These are phyloP conservation scores for Corythaixoides concolor DNA, from an alignment of 2,113 vertebrate species.

Conservation along the genomic window DNA sequence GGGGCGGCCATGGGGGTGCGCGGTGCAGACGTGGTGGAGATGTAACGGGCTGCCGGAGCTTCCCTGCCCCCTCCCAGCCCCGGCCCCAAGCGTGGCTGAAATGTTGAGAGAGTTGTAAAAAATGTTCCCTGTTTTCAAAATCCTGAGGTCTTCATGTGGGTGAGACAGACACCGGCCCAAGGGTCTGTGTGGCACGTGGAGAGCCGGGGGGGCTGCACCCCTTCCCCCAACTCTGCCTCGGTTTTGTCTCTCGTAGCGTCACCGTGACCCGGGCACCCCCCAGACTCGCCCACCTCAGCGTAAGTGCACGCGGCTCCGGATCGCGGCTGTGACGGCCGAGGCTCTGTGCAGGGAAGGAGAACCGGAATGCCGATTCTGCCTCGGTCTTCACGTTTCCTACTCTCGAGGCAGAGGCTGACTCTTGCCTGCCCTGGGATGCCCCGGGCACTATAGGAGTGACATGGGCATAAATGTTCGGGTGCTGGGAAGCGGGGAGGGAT, in stretches of 20 bases:
- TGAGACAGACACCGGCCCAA: neutral
- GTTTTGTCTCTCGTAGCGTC: constrained; percentile 45
- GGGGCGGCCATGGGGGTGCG: rapidly evolving
- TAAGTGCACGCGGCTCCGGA: constrained; percentile 22
- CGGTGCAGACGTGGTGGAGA: rapidly evolving
- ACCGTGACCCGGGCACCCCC: neutral
- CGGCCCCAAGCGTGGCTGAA: rapidly evolving
- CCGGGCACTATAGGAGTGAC: neutral
- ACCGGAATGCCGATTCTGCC: neutral
- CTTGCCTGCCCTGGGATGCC: neutral
- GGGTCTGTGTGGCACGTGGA: neutral
- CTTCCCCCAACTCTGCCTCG: neutral
- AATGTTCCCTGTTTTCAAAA: neutral
- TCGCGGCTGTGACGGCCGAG: rapidly evolving
- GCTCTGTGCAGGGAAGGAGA: neutral
- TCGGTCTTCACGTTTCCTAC: neutral
- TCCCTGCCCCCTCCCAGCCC: neutral
- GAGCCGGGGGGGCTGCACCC: neutral
- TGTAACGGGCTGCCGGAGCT: neutral
- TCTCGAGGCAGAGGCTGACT: neutral
- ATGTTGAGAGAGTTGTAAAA: neutral
- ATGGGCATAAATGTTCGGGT: neutral
- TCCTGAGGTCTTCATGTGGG: neutral
- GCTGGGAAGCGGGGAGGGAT: neutral
- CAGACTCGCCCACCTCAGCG: neutral